Conservation (phyloP, 2,888 invertebrate species). For the Protonemura montana region DNA sequence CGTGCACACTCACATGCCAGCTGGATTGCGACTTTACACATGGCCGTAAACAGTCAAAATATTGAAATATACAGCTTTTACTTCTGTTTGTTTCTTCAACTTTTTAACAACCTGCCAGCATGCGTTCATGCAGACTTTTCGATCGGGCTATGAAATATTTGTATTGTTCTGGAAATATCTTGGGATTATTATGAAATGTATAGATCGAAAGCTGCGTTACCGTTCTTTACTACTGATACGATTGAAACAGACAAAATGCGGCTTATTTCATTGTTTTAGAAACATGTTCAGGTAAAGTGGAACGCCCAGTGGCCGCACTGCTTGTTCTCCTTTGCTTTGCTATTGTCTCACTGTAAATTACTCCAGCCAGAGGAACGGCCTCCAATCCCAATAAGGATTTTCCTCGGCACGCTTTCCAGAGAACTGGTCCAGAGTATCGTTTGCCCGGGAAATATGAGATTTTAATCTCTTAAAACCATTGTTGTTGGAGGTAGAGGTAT, state of each 20-base stretch:
- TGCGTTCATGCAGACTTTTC: background rate
- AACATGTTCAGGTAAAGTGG: background rate
- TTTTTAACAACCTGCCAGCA: background rate
- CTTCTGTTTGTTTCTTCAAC: background rate
- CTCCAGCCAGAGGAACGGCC: background rate
- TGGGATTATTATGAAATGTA: background rate
- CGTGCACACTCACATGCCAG: background rate
- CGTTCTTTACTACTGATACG: too few species aligned
- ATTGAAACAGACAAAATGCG: too few species aligned
- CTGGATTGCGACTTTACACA: background rate
- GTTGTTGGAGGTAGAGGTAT: constrained; percentile 37
- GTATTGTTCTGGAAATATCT: background rate
- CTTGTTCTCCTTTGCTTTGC: background rate
- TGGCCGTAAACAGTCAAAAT: background rate
- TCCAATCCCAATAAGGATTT: background rate
- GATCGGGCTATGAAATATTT: background rate
- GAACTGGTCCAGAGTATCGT: constrained; percentile 19
- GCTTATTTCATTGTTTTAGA: background rate
- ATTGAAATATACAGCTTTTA: background rate
- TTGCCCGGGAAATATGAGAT: constrained; percentile 39
- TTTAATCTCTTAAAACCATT: constrained; percentile 44
- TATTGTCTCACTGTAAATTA: background rate
- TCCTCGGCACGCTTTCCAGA: background rate
- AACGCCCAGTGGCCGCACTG: background rate
- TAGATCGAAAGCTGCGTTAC: too few species aligned